Percentiles rank a stretch among this genome's conserved stretches.
Evolutionary conservation across 1,140 invertebrate species (phyloP).

Genomic region (Chironomus tepperi): DNA sequence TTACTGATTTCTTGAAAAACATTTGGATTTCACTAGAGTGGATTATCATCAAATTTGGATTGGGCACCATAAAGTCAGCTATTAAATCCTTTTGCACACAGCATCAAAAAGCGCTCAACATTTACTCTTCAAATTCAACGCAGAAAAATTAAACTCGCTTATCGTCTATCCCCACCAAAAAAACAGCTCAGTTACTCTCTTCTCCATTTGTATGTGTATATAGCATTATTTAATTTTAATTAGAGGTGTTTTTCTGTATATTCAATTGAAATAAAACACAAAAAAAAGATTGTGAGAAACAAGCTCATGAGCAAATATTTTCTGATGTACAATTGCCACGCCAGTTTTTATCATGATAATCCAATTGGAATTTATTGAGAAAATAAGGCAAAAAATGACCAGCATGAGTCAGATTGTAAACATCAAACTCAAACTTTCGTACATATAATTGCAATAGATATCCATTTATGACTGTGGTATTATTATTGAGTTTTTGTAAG

Average conservation of each 20-base stretch:
- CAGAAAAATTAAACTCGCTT: not conserved
- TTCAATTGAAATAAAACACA: no score
- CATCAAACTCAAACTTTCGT: not conserved
- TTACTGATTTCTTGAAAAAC: no score
- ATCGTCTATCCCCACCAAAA: not conserved
- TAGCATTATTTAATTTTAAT: conserved; percentile 3
- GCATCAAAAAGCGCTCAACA: no score
- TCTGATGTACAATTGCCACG: not conserved
- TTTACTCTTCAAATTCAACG: not conserved
- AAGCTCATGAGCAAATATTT: not conserved
- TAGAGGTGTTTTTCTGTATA: not conserved
- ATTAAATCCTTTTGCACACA: no score
- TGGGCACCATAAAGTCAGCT: no score
- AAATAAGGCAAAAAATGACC: not conserved
- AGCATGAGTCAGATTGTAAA: not conserved
- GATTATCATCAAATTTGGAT: no score
- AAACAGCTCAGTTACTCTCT: not conserved
- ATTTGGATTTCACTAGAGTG: no score
- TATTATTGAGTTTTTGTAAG: not conserved
- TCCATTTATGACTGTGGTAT: not conserved
- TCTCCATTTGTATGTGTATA: not conserved
- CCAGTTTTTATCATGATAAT: not conserved
- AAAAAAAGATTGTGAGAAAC: not conserved
- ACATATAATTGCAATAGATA: not conserved
- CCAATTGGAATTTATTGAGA: not conserved